Evolutionary conservation across 2,888 invertebrate species (phyloP).

Genomic region (Pandemis cinnamomeana): DNA sequence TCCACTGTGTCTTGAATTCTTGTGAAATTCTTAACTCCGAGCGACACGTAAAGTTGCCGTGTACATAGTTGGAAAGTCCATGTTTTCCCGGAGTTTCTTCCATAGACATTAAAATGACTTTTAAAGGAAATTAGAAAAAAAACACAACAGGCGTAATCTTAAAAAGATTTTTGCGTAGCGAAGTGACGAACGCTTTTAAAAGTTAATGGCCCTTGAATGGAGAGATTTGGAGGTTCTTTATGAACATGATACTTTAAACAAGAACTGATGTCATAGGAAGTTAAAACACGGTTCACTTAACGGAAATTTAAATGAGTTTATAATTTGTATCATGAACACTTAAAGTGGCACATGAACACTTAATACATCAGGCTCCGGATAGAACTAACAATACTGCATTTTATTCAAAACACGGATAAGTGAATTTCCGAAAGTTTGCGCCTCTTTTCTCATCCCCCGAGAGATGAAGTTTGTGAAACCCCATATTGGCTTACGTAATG

Average conservation of each 20-base stretch:
- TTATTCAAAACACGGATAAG: constrained; percentile 22
- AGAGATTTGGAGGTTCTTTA: constrained; percentile 20
- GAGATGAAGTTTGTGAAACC: constrained; percentile 21
- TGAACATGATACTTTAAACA: not conserved
- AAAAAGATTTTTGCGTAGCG: constrained; percentile 45
- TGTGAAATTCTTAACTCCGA: constrained; percentile 37
- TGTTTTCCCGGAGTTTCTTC: constrained; percentile 41
- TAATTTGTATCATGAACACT: not conserved
- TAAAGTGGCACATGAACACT: not conserved
- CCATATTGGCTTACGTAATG: constrained; percentile 23
- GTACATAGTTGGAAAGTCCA: constrained; percentile 43
- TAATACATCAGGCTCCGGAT: not conserved
- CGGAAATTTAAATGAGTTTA: not conserved
- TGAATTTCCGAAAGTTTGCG: constrained; percentile 33
- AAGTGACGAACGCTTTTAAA: constrained; percentile 46
- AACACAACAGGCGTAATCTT: constrained; percentile 49
- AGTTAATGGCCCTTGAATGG: constrained; percentile 48
- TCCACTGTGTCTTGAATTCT: constrained; percentile 45
- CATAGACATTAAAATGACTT: constrained; percentile 51
- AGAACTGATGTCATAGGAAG: not conserved
- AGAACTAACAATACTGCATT: constrained; percentile 16
- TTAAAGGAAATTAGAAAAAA: constrained; percentile 53
- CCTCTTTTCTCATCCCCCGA: constrained; percentile 20
- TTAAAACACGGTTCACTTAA: not conserved
- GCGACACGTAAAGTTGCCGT: constrained; percentile 32